Evolutionary conservation across 2,113 vertebrate genomes (phyloP).

Genomic region (Actinemys pallida): DNA sequence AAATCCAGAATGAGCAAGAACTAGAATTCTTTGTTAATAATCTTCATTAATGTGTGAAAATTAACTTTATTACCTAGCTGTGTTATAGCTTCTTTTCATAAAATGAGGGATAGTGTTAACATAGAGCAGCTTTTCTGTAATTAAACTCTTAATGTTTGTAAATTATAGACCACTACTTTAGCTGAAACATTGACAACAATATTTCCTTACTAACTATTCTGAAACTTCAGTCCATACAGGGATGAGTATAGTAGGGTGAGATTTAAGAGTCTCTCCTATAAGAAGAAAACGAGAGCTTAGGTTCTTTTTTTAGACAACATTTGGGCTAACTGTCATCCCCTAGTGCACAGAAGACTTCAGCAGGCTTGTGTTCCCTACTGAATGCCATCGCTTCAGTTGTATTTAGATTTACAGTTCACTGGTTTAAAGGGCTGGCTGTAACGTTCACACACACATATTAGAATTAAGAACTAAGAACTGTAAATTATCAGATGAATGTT

Average conservation of each 20-base stretch:
- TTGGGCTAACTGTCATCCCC: background rate
- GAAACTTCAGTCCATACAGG: background rate
- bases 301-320: background rate
- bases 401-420: background rate
- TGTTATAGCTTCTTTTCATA: too few relatives aligned
- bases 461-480: background rate
- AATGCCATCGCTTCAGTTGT: background rate
- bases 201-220: constrained; percentile 27
- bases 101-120: too few relatives aligned
- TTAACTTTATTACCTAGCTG: constrained; percentile 49
- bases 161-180: constrained; percentile 46
- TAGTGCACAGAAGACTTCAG: background rate
- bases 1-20: constrained; percentile 63
- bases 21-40: constrained; percentile 64
- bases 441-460: accelerated
- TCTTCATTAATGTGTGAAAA: constrained; percentile 64
- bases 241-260: background rate
- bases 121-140: background rate
- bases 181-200: constrained; percentile 41
- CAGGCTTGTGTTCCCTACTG: background rate
- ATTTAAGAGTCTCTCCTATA: background rate
- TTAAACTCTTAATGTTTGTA: constrained; percentile 55
- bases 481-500: background rate
- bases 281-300: background rate
- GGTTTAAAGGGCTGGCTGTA: background rate